A percentile compares a stretch with the other conserved stretches of the same genome.
phyloP scores from a whole-genome alignment of 1,140 invertebrate genomes.

The Ips nitidus region DNA sequence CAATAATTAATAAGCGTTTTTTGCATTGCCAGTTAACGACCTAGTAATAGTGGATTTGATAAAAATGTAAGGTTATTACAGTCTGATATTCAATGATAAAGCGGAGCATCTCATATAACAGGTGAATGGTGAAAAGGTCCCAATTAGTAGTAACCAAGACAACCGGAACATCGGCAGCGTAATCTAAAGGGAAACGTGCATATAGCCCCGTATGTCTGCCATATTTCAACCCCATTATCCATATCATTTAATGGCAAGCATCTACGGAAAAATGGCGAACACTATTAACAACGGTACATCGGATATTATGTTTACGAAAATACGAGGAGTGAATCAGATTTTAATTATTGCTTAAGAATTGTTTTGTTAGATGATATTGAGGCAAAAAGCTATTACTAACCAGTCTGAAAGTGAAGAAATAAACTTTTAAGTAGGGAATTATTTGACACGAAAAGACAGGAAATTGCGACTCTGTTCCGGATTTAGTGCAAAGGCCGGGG shows the following conservation, averaged over 20 bases:
- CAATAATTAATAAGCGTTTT: too few relatives aligned
- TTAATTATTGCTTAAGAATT: too few relatives aligned
- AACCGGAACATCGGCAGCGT: slow-evolving; percentile 22
- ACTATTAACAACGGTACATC: too few relatives aligned
- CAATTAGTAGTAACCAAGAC: slow-evolving; percentile 41
- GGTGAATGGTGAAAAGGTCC: slow-evolving; percentile 38
- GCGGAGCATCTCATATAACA: slow-evolving; percentile 37
- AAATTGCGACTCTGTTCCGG: slow-evolving; percentile 47
- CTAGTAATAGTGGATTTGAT: too few relatives aligned
- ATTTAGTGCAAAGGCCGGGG: slow-evolving; percentile 38
- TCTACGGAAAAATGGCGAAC: too few relatives aligned
- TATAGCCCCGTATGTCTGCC: slow-evolving; percentile 4
- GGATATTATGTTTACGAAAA: too few relatives aligned
- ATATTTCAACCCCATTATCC: slow-evolving; percentile 1
- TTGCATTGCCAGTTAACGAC: too few relatives aligned
- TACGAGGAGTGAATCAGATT: too few relatives aligned
- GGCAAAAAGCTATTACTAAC: background rate
- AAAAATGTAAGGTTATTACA: too few relatives aligned
- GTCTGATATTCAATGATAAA: too few relatives aligned
- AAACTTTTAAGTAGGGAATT: slow-evolving; percentile 5
- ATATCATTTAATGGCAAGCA: too few relatives aligned
- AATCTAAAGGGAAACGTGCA: slow-evolving; percentile 34
- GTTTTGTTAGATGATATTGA: too few relatives aligned
- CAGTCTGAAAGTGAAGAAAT: background rate
- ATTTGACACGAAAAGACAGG: slow-evolving; percentile 48